Conservation (phyloP, 2,113 vertebrate species). For the Caloenas nicobarica region DNA sequence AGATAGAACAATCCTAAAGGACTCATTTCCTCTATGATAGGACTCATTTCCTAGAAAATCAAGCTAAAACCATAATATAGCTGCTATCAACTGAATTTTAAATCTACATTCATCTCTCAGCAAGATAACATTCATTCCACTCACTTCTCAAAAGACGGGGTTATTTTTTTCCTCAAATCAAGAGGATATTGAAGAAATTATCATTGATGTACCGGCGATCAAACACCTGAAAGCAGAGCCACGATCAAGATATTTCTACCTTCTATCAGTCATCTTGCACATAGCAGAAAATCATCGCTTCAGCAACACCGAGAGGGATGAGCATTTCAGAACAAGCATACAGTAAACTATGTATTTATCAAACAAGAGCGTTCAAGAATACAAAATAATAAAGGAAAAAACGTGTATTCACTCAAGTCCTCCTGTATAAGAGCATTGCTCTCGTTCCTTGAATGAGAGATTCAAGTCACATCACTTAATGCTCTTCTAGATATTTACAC, state of each 20-base stretch:
- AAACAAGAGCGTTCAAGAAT: neutral
- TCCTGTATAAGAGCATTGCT: fast-evolving
- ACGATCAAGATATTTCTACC: neutral
- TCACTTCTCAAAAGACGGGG: neutral
- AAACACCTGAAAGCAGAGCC: neutral
- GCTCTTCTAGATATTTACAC: neutral
- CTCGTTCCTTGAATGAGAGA: neutral
- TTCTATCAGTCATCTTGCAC: neutral
- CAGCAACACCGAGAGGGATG: neutral
- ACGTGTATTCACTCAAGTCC: neutral
- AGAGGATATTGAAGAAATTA: slow-evolving; percentile 58
- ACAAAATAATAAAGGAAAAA: neutral
- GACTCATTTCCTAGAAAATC: slow-evolving; percentile 50
- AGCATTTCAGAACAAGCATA: neutral
- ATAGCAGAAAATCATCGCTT: neutral
- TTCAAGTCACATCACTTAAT: neutral
- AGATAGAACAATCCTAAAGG: neutral
- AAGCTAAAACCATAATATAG: slow-evolving; percentile 10
- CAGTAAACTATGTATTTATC: neutral
- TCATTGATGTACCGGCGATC: neutral
- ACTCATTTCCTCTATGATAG: slow-evolving; percentile 52
- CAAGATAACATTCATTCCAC: slow-evolving; percentile 3
- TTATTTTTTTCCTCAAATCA: slow-evolving; percentile 39
- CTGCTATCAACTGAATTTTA: slow-evolving; percentile 11
- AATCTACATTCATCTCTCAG: slow-evolving; percentile 4